Conservation (phyloP, 2,888 invertebrate genomes). For the Ceraclea dissimilis region DNA sequence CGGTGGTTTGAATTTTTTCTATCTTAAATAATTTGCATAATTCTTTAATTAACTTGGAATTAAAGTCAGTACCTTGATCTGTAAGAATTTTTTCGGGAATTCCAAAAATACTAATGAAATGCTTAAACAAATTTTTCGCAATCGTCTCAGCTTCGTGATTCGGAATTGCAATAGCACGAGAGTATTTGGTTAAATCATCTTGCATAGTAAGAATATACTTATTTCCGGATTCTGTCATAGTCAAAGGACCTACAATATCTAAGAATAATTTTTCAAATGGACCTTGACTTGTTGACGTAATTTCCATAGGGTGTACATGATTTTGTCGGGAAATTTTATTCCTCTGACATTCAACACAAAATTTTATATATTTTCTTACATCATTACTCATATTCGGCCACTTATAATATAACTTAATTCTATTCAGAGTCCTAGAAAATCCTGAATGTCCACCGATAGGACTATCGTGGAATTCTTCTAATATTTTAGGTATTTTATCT, state of each 20-base stretch:
- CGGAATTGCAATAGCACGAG: constrained; percentile 27
- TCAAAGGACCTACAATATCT: constrained; percentile 30
- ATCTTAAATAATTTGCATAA: constrained; percentile 30
- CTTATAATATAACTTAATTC: constrained; percentile 28
- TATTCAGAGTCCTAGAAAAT: constrained; percentile 26
- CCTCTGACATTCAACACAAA: constrained; percentile 29
- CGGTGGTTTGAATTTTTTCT: constrained; percentile 28
- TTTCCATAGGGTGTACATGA: constrained; percentile 29
- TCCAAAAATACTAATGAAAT: constrained; percentile 32
- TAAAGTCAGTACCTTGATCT: constrained; percentile 34
- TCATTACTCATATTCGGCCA: constrained; percentile 31
- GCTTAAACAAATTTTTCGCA: constrained; percentile 27
- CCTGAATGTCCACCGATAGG: constrained; percentile 26
- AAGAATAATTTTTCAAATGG: constrained; percentile 29
- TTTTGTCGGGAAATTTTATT: constrained; percentile 27
- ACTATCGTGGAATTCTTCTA: constrained; percentile 20
- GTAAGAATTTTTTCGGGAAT: constrained; percentile 32
- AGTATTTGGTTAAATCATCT: constrained; percentile 29
- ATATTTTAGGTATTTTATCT: constrained; percentile 18
- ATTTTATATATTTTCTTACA: constrained; percentile 29
- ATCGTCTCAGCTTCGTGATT: constrained; percentile 30
- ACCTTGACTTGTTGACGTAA: constrained; percentile 28
- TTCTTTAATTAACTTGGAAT: constrained; percentile 30
- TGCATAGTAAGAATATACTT: constrained; percentile 29
- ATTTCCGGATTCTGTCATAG: constrained; percentile 27